Conservation (phyloP, 2,888 invertebrate genomes). For the Rhagonycha lutea region DNA sequence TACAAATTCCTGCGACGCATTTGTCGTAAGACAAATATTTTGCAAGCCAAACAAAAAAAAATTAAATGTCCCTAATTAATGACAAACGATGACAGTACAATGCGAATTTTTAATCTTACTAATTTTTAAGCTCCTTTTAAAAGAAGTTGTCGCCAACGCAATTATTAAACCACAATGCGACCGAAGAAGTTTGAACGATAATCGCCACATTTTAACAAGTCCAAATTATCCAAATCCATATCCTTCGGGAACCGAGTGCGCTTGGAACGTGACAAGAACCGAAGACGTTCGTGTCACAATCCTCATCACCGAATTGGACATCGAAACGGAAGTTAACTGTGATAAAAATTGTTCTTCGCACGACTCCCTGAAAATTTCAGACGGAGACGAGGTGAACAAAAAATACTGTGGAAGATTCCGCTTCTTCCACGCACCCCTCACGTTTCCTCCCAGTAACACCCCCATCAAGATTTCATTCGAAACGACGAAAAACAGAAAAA, state of each 20-base stretch:
- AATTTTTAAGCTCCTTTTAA: not conserved
- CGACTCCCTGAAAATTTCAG: not conserved
- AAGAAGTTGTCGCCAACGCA: not conserved
- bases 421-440: not conserved
- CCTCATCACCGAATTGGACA: slow-evolving; percentile 5
- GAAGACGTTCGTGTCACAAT: not conserved
- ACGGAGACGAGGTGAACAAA: not conserved
- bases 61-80: not conserved
- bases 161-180: not conserved
- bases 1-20: not conserved
- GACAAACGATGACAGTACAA: not conserved
- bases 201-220: slow-evolving; percentile 4
- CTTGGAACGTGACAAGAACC: slow-evolving; percentile 2
- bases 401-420: not conserved
- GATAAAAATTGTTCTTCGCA: not conserved
- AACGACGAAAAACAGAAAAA: not conserved
- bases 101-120: not conserved
- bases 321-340: not conserved
- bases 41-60: not conserved
- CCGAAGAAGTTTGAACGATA: not conserved
- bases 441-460: not conserved
- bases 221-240: slow-evolving; percentile 10
- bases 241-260: not conserved
- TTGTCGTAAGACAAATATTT: not conserved
- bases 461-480: not conserved